Base-by-base conservation (phyloP, 2,797 vertebrate species). In the Brotula barbata region DNA sequence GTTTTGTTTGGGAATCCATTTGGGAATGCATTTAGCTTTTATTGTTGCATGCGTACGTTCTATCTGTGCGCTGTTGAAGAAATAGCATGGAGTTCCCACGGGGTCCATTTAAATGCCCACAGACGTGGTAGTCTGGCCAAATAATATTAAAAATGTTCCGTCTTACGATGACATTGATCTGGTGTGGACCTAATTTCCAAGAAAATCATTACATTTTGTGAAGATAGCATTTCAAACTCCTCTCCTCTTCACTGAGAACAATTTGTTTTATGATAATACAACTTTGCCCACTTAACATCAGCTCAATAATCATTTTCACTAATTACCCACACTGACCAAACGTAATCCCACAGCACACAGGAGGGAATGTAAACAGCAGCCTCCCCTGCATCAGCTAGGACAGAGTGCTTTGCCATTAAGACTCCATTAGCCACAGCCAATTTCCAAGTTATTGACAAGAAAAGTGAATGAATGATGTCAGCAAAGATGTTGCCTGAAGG, bases 391-490 rank as follows among this genome's bases (percentile, higher is more conserved):
- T 68, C 51, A 70, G 61, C 60, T 69, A 57, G 59, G 73, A 58
- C 77, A 34, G 52, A 82, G 79, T 79, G 78, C 51, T 64, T 60
- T 40, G 37, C 85, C 75, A 82, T 89, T 88, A 84, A 59, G 74
- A 68, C 67, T 75, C 84, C 83, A 88, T 90, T 87, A 90, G 80
- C 58, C 54, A 16, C 45, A 10, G 47, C 54, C 55, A 47, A 58
- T 22, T 43, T 50, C 73, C 53, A 53, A 40, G 53, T 64, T 81
- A 69, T 60, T 78, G 72, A 76, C 77, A 70, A 60, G 60, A 72
- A 23, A 64, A 66, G 55, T 60, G 23, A 75, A 52, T 59, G 61
- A 77, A 53, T 76, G 58, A 83, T 71, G 58, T 77, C 61, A 67
- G 73, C 15, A 53, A 58, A 66, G 42, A 68, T n/a, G 53, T 23